These are phyloP conservation scores for Craseonycteris thonglongyai DNA, from an alignment of 2,113 vertebrate genomes.

Conservation along the genomic window DNA sequence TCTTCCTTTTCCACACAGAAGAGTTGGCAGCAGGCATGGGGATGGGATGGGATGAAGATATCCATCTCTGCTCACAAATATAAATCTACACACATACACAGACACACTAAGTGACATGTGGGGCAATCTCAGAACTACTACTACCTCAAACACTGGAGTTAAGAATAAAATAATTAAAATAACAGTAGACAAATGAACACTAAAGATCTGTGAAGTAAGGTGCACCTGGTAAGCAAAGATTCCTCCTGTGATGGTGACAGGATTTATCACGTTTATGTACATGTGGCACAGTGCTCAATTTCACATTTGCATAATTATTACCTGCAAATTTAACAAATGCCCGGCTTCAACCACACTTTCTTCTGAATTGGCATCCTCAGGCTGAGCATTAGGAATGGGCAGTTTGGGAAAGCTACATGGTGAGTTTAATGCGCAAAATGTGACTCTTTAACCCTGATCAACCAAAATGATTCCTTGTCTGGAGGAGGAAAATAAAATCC, in stretches of 20 bases:
- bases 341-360: no score
- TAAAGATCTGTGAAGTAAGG: neutral
- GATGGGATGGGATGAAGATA: neutral
- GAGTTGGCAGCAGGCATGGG: neutral
- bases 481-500: neutral
- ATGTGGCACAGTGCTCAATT: neutral
- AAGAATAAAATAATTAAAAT: neutral
- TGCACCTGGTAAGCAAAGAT: neutral
- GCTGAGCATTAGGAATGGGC: neutral
- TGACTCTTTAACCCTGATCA: neutral
- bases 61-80: neutral
- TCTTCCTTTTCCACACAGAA: neutral
- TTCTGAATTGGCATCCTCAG: neutral
- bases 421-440: accelerated
- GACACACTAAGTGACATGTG: neutral
- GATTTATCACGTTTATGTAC: neutral
- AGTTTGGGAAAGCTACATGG: no score
- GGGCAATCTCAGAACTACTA: neutral
- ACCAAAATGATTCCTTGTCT: neutral
- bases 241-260: neutral
- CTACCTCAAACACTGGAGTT: neutral
- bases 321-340: neutral
- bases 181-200: neutral
- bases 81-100: accelerated
- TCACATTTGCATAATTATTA: accelerated